These are phyloP conservation scores for Blennius ocellaris DNA, from an alignment of 2,113 vertebrate genomes.

Conservation along the genomic window DNA sequence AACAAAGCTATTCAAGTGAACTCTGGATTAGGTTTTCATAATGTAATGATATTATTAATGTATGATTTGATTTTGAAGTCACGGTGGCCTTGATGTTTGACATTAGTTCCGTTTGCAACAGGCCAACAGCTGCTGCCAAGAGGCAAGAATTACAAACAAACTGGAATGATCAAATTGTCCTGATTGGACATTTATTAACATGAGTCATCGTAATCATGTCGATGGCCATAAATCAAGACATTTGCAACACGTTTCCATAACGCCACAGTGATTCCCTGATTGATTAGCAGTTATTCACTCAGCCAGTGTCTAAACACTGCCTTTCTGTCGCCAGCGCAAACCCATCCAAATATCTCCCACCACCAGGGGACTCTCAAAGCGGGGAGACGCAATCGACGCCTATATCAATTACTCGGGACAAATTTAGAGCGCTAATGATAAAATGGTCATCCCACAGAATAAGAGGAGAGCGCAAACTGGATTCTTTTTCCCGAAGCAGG, in stretches of 20 bases:
- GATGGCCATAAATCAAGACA: conserved; percentile 20
- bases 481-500: conserved; percentile 45
- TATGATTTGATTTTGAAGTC: too few species aligned
- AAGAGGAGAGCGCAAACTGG: conserved; percentile 47
- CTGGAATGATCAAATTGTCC: too few species aligned
- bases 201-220: neutral
- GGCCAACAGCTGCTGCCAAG: too few species aligned
- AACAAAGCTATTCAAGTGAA: too few species aligned
- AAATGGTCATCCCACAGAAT: conserved; percentile 52
- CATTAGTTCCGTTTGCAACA: too few species aligned
- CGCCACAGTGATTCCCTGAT: conserved; percentile 11
- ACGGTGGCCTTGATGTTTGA: too few species aligned
- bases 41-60: too few species aligned
- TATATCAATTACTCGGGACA: conserved; percentile 67
- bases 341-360: conserved; percentile 53
- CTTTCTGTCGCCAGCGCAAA: conserved; percentile 21
- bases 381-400: conserved; percentile 60
- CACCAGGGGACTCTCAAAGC: conserved; percentile 40
- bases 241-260: conserved; percentile 17
- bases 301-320: too few species aligned
- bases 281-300: too few species aligned
- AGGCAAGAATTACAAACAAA: too few species aligned
- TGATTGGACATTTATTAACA: too few species aligned
- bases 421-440: conserved; percentile 57
- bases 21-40: too few species aligned